Evolutionary conservation across 2,797 vertebrate genomes (phyloP).

Genomic region (Gastrophryne carolinensis): DNA sequence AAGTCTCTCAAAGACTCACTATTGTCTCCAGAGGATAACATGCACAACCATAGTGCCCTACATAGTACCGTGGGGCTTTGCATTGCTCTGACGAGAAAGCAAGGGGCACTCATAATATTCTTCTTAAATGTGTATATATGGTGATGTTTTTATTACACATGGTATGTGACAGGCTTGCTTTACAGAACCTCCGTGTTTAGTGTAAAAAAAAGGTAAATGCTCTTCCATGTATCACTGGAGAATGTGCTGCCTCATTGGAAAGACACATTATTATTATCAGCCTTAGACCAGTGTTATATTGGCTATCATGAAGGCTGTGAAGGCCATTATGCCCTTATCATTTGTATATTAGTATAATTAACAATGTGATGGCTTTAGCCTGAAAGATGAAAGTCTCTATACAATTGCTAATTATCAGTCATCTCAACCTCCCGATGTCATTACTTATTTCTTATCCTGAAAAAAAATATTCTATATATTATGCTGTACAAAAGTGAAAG

Average conservation of each 20-base stretch:
- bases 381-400: slow-evolving; percentile 76
- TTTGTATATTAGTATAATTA: slow-evolving; percentile 84
- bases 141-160: no score
- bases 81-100: no score
- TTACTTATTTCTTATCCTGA: slow-evolving; percentile 54
- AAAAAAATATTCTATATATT: slow-evolving; percentile 1
- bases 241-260: slow-evolving; percentile 88
- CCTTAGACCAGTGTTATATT: slow-evolving; percentile 69
- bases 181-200: not conserved
- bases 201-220: slow-evolving; percentile 53
- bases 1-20: no score
- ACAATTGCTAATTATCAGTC: slow-evolving; percentile 84
- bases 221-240: slow-evolving; percentile 84
- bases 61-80: no score
- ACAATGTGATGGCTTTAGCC: slow-evolving; percentile 80
- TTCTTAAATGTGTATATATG: no score
- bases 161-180: no score
- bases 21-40: no score
- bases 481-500: no score
- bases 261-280: slow-evolving; percentile 78
- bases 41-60: no score
- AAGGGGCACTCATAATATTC: no score
- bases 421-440: slow-evolving; percentile 78
- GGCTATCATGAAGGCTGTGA: slow-evolving; percentile 81
- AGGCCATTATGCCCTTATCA: slow-evolving; percentile 93